Evolutionary conservation across 2,888 invertebrate species (phyloP).

Genomic region (Drosophila macrospina): DNA sequence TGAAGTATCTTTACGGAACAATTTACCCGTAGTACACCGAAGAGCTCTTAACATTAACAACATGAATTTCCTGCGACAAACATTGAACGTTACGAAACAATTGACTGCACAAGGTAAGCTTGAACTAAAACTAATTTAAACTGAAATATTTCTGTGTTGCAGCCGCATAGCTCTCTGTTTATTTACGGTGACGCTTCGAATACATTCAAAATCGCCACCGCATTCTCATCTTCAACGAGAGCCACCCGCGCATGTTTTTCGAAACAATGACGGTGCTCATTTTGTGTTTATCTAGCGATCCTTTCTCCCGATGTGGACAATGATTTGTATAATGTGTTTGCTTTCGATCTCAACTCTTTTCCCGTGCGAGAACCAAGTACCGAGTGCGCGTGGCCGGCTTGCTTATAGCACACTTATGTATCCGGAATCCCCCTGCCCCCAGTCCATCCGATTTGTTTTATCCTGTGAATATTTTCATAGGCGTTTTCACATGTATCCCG

Average conservation of each 20-base stretch:
- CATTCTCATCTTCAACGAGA: not conserved
- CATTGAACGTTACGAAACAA: slow-evolving; percentile 84
- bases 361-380: not conserved
- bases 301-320: slow-evolving; percentile 29
- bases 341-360: slow-evolving; percentile 53
- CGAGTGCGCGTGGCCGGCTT: slow-evolving; percentile 61
- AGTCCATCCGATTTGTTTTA: not conserved
- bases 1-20: not conserved
- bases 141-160: slow-evolving; percentile 4
- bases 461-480: slow-evolving; percentile 59
- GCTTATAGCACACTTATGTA: slow-evolving; percentile 30
- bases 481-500: slow-evolving; percentile 46
- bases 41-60: not conserved
- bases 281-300: slow-evolving; percentile 46
- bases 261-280: slow-evolving; percentile 50
- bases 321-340: slow-evolving; percentile 54
- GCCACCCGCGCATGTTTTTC: slow-evolving; percentile 16
- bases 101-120: slow-evolving; percentile 80
- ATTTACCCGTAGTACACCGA: not conserved
- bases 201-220: not conserved
- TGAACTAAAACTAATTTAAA: not conserved
- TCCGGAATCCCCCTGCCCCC: not conserved
- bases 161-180: not conserved
- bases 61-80: slow-evolving; percentile 85
- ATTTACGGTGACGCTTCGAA: slow-evolving; percentile 3